These are phyloP conservation scores for Luidia sarsii DNA, from an alignment of 53 echinoderm and acorn worm species.

Conservation along the genomic window DNA sequence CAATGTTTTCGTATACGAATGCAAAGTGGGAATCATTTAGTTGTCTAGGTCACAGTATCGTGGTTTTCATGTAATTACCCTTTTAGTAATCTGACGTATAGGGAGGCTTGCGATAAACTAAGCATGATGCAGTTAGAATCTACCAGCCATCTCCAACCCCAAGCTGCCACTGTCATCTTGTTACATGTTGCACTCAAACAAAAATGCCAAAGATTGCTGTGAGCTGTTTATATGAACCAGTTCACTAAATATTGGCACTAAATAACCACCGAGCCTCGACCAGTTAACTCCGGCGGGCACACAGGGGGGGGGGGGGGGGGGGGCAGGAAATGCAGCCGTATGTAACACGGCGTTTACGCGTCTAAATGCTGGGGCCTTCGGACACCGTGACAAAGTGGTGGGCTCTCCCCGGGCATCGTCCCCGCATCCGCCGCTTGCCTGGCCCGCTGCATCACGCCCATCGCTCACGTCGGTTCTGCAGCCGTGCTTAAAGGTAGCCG, in stretches of 20 bases:
- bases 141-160: not conserved
- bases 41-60: too few relatives aligned
- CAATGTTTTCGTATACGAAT: too few relatives aligned
- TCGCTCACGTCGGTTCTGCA: not conserved
- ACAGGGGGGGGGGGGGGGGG: not conserved
- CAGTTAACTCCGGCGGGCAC: conserved; percentile 52
- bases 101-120: too few relatives aligned
- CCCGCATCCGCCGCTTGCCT: not conserved
- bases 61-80: too few relatives aligned
- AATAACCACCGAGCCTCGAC: conserved; percentile 44
- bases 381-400: conserved; percentile 43
- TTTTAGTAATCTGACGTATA: too few relatives aligned
- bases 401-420: not conserved
- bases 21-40: too few relatives aligned
- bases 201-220: not conserved
- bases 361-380: conserved; percentile 27
- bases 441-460: conserved; percentile 4
- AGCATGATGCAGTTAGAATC: not conserved
- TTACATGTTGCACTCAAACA: conserved; percentile 34
- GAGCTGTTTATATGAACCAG: conserved; percentile 55
- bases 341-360: conserved; percentile 42
- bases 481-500: conserved; percentile 24
- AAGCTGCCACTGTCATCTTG: too few relatives aligned
- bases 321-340: conserved; percentile 34
- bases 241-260: conserved; percentile 46